Evolutionary conservation across 2,888 invertebrate genomes (phyloP).

Genomic region (Tricholauxania praeusta): DNA sequence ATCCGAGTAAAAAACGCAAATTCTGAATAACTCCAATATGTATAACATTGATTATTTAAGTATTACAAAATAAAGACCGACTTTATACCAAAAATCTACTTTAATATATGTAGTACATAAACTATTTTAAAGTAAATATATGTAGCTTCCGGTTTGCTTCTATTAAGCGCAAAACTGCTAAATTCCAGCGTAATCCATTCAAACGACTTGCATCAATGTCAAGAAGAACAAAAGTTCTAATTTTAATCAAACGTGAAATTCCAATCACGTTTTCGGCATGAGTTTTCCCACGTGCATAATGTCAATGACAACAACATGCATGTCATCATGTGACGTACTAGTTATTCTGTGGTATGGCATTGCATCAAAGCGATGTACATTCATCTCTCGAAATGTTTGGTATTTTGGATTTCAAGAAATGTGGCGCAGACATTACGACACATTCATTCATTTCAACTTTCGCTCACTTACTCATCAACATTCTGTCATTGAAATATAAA

Average conservation of each 20-base stretch:
- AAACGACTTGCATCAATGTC: conserved; percentile 15
- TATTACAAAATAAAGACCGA: no score
- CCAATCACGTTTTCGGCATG: conserved; percentile 28
- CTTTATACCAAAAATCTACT: no score
- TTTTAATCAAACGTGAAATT: conserved; percentile 25
- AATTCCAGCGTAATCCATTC: not conserved
- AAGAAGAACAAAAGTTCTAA: not conserved
- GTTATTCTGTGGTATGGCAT: no score
- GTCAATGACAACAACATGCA: conserved; percentile 1
- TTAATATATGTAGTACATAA: not conserved
- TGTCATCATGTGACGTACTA: not conserved
- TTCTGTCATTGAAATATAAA: not conserved
- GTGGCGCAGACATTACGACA: conserved; percentile 14
- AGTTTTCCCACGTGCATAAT: conserved; percentile 25
- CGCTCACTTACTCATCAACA: not conserved
- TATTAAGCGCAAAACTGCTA: not conserved
- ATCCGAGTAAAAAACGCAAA: no score
- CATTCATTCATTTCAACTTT: conserved; percentile 5
- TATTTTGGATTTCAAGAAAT: conserved; percentile 16
- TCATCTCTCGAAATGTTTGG: conserved; percentile 3
- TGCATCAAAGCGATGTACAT: not conserved
- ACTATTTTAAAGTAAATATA: not conserved
- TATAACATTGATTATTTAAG: no score
- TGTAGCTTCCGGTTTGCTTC: no score
- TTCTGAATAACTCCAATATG: no score